Conservation (phyloP, 92 coral and sea anemone genomes). For the Bergia puertoricense region DNA sequence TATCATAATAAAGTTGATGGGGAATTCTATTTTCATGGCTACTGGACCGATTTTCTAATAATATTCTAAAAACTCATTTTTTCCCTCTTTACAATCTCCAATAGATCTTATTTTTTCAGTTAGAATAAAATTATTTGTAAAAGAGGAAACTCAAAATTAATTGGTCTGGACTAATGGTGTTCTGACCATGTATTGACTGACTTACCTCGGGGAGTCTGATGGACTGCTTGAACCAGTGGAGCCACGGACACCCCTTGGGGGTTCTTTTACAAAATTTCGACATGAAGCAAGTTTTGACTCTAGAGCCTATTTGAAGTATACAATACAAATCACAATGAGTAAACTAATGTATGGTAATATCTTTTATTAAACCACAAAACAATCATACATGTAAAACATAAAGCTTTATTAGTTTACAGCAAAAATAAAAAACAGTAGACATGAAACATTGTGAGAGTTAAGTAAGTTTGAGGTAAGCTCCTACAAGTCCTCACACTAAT, state of each 20-base stretch:
- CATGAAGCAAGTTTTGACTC: constrained; percentile 99
- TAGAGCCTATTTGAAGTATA: constrained; percentile 67
- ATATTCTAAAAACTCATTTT: too few relatives aligned
- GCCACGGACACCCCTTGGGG: constrained; percentile 87
- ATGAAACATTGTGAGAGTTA: neutral
- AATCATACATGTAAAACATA: neutral
- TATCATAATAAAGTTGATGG: too few relatives aligned
- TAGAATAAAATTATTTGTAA: too few relatives aligned
- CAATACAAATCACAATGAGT: neutral
- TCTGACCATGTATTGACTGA: neutral
- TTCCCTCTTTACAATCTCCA: too few relatives aligned
- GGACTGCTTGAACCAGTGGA: constrained; percentile 93
- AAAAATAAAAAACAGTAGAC: neutral
- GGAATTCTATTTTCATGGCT: too few relatives aligned
- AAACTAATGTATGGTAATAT: neutral
- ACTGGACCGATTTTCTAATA: too few relatives aligned
- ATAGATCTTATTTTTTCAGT: too few relatives aligned
- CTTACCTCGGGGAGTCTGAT: constrained; percentile 95
- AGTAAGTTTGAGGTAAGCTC: neutral
- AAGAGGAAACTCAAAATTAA: too few relatives aligned
- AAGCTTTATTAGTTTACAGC: neutral
- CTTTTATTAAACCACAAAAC: neutral
- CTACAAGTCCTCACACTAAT: neutral
- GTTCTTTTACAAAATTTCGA: constrained; percentile 96
- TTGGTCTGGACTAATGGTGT: neutral